Evolutionary conservation across 2,888 invertebrate species (phyloP), one percentile per base, ranked within the genome.

Genomic region (Subacronicta megacephala): DNA sequence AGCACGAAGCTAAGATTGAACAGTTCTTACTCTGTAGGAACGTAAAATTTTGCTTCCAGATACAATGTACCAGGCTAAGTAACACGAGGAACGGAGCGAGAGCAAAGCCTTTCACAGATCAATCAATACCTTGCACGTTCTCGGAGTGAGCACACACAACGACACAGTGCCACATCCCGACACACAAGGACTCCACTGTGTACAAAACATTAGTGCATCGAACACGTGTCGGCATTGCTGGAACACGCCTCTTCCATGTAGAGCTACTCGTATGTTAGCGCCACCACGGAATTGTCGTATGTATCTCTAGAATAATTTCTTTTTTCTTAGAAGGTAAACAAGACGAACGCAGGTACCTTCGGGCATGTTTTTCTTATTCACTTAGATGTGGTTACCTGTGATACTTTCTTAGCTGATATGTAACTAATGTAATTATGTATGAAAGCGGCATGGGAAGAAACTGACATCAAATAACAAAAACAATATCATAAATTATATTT

Each of bases 241-340:
- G 41, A 72, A 68, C 66, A 65, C 67, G 67, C 72, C 67, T 55
- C 9, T 68, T 60, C 51, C 67, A 51, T 72, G 67, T 72, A 16
- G 37, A 9, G 35, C 26, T 33, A n/a, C n/a, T n/a, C n/a, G n/a
- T n/a, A 46, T 37, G 53, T 36, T 33, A 44, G 40, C 47, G 43
- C 41, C 35, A 31, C 45, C n/a, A 26, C 35, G 40, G 16, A 56
- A 64, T 45, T 36, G 35, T 49, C n/a, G 23, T 31, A 45, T 7
- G 10, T 49, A 15, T 29, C 12, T 9, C 9, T 26, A 26, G 31
- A 1, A 3, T 3, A 3, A 10, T 31, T 5, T 31, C n/a, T 0
- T 31, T 31, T n/a, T 31, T n/a, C n/a, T 31, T 31, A 31, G 12
- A 31, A 31, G 7, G 31, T 31, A 31, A 31, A 31, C n/a, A n/a